Evolutionary conservation across 2,888 invertebrate genomes (phyloP).

Genomic region (Notodonta dromedarius): DNA sequence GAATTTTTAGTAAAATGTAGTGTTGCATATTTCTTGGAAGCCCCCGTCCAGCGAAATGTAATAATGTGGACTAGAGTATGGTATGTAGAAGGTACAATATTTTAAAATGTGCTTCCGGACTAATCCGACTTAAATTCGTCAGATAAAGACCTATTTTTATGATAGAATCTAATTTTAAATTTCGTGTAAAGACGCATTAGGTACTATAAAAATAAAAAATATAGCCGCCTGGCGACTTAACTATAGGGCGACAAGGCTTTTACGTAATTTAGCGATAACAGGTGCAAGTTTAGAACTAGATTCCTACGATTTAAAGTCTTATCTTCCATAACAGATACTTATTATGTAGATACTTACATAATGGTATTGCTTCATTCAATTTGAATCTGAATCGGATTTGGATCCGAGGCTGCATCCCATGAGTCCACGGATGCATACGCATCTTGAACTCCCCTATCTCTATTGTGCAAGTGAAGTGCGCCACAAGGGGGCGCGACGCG

Average conservation of each 20-base stretch:
- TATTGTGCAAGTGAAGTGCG: conserved; percentile 8
- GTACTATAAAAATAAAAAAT: no score
- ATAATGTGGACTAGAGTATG: conserved; percentile 23
- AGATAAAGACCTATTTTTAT: no score
- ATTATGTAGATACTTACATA: no score
- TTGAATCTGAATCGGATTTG: not conserved
- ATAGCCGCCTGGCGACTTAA: no score
- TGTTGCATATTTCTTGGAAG: conserved; percentile 30
- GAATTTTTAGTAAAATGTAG: conserved; percentile 14
- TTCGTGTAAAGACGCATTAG: no score
- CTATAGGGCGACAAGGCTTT: no score
- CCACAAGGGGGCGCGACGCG: conserved; percentile 9
- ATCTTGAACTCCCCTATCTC: not conserved
- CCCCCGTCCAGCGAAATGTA: conserved; percentile 26
- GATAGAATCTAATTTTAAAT: no score
- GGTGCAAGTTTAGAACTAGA: no score
- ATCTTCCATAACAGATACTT: no score
- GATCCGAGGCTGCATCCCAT: not conserved
- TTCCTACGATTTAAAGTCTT: no score
- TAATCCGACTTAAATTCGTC: no score
- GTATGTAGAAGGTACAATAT: not conserved
- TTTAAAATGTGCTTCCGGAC: not conserved
- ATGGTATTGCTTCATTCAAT: not conserved
- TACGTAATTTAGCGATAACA: no score
- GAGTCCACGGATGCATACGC: not conserved